Percentiles rank a stretch among this genome's conserved stretches.
phyloP scores from a whole-genome alignment of 2,888 invertebrate species.

The Craniophora ligustri region DNA sequence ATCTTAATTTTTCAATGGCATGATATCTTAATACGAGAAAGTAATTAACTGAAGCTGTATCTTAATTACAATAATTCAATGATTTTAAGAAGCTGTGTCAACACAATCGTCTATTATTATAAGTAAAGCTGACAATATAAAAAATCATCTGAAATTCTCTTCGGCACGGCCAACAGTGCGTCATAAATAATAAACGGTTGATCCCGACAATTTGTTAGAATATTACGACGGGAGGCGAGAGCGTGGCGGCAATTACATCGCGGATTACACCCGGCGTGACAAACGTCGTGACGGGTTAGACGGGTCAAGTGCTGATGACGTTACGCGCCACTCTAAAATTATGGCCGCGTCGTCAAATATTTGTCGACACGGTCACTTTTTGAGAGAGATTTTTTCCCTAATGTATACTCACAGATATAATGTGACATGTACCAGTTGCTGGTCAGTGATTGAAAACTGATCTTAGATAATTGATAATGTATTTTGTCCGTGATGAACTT shows the following conservation, averaged over 20 bases:
- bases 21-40: no score
- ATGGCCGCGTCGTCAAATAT: slow-evolving; percentile 34
- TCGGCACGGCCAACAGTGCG: slow-evolving; percentile 37
- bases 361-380: no score
- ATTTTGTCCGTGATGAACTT: no score
- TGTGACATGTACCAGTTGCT: no score
- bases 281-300: slow-evolving; percentile 46
- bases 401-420: no score
- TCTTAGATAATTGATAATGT: no score
- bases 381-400: no score
- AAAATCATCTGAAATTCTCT: slow-evolving; percentile 15
- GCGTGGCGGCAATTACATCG: slow-evolving; percentile 50
- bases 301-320: slow-evolving; percentile 46
- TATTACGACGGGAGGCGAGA: slow-evolving; percentile 44
- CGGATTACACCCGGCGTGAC: slow-evolving; percentile 55
- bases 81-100: background rate
- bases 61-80: no score
- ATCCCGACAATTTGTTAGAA: slow-evolving; percentile 58
- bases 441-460: no score
- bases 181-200: slow-evolving; percentile 56
- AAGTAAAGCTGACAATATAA: slow-evolving; percentile 17
- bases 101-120: background rate
- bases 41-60: background rate
- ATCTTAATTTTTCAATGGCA: no score
- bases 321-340: slow-evolving; percentile 33